phyloP scores from a whole-genome alignment of 1,140 invertebrate genomes.

The Leptinotarsa undecemlineata region DNA sequence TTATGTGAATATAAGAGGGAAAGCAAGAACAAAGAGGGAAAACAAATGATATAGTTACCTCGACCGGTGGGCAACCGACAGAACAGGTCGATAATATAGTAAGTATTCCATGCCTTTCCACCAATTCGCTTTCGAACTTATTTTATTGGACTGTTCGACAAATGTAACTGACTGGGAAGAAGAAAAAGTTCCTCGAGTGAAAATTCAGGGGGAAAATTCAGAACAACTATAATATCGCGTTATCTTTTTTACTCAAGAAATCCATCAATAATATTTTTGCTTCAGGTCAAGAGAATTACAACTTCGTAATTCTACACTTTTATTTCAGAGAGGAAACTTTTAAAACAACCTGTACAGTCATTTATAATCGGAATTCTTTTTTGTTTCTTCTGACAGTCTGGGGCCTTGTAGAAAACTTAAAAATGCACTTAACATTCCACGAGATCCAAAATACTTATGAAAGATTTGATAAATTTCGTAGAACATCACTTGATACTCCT shows the following conservation, averaged over 20 bases:
- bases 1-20: not conserved
- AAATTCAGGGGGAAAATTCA: conserved; percentile 23
- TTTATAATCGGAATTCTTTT: conserved; percentile 42
- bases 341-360: conserved; percentile 44
- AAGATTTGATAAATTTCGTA: conserved; percentile 20
- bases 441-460: conserved; percentile 12
- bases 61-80: conserved; percentile 30
- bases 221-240: conserved; percentile 37
- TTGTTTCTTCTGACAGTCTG: conserved; percentile 37
- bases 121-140: conserved; percentile 41
- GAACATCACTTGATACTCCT: conserved; percentile 8
- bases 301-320: conserved; percentile 46
- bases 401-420: conserved; percentile 34
- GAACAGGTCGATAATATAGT: conserved; percentile 43
- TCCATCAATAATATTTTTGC: conserved; percentile 51
- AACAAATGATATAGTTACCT: conserved; percentile 48
- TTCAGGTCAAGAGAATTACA: conserved; percentile 49
- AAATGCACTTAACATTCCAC: conserved; percentile 32
- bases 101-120: conserved; percentile 31
- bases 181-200: conserved; percentile 34
- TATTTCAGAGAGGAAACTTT: conserved; percentile 33
- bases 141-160: conserved; percentile 41
- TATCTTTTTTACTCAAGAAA: conserved; percentile 47
- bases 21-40: not conserved
- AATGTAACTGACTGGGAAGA: conserved; percentile 40